A percentile compares a stretch with the other conserved stretches of the same genome.
Conservation (phyloP, 2,888 invertebrate genomes). For the Lomographa bimaculata region DNA sequence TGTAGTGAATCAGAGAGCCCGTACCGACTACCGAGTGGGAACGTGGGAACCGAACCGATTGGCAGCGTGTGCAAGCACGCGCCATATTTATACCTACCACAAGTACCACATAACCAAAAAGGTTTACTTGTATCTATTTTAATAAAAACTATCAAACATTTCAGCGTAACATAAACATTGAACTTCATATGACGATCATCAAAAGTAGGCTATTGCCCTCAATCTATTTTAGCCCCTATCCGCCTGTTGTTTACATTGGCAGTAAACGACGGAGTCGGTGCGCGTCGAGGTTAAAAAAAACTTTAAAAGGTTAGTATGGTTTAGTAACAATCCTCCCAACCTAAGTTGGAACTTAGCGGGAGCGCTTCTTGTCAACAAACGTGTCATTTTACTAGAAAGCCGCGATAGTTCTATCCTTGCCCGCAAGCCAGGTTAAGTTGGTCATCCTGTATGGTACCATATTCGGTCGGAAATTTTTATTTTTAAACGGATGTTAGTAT, state of each 20-base stretch:
- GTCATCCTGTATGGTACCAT: too few relatives aligned
- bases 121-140: slow-evolving; percentile 13
- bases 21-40: too few relatives aligned
- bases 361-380: too few relatives aligned
- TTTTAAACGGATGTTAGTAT: slow-evolving; percentile 18
- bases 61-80: slow-evolving; percentile 13
- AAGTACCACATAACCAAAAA: slow-evolving; percentile 1
- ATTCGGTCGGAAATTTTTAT: slow-evolving; percentile 18
- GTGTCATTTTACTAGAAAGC: too few relatives aligned
- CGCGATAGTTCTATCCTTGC: too few relatives aligned
- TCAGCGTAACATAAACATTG: slow-evolving; percentile 37
- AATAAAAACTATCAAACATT: slow-evolving; percentile 17
- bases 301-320: slow-evolving; percentile 17
- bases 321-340: too few relatives aligned
- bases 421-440: too few relatives aligned
- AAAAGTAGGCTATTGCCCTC: slow-evolving; percentile 58
- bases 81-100: slow-evolving; percentile 3
- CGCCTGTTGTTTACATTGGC: slow-evolving; percentile 53
- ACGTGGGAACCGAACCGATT: slow-evolving; percentile 14
- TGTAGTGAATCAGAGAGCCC: slow-evolving; percentile 15
- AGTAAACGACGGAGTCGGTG: slow-evolving; percentile 25
- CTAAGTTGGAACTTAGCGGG: too few relatives aligned
- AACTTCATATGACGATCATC: slow-evolving; percentile 42
- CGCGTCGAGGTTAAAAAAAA: slow-evolving; percentile 1
- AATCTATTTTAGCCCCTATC: slow-evolving; percentile 50